Conservation (phyloP, 2,797 vertebrate genomes). For the Sparidentex hasta region DNA sequence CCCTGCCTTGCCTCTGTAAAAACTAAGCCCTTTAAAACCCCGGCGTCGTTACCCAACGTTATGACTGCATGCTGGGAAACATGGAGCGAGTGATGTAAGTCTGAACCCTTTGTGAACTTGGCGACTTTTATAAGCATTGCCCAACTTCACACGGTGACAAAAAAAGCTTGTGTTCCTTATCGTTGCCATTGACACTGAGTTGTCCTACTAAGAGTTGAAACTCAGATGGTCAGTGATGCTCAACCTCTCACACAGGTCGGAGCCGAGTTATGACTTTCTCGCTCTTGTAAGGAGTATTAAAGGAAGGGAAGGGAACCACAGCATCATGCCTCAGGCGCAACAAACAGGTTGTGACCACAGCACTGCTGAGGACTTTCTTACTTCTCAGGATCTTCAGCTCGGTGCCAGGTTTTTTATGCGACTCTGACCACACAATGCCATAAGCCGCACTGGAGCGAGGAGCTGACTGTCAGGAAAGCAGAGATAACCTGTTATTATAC, state of each 20-base stretch:
- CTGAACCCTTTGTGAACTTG: conserved; percentile 37
- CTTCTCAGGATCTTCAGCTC: conserved; percentile 43
- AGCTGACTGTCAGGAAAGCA: conserved; percentile 54
- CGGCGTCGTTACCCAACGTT: conserved; percentile 30
- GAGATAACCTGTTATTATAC: conserved; percentile 77
- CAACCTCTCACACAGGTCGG: conserved; percentile 5
- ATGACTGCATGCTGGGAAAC: conserved; percentile 62
- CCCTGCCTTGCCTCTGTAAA: conserved; percentile 57
- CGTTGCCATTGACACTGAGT: conserved; percentile 19
- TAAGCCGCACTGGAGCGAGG: conserved; percentile 51
- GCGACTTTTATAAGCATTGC: conserved; percentile 51
- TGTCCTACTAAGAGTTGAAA: conserved; percentile 7
- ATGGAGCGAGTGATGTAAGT: conserved; percentile 65
- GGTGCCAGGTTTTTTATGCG: conserved; percentile 48
- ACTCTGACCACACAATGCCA: conserved; percentile 60
- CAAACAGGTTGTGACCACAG: conserved; percentile 41
- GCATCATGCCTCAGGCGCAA: conserved; percentile 33
- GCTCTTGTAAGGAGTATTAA: conserved; percentile 18
- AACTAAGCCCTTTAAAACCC: conserved; percentile 67
- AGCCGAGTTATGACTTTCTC: conserved; percentile 11
- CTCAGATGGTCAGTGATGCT: not conserved
- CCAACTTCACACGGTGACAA: conserved; percentile 34
- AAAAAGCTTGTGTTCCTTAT: conserved; percentile 14
- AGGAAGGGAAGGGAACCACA: conserved; percentile 36
- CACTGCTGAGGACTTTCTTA: conserved; percentile 19